Conservation (phyloP, 2,888 invertebrate species). For the Allolobophora icterica region DNA sequence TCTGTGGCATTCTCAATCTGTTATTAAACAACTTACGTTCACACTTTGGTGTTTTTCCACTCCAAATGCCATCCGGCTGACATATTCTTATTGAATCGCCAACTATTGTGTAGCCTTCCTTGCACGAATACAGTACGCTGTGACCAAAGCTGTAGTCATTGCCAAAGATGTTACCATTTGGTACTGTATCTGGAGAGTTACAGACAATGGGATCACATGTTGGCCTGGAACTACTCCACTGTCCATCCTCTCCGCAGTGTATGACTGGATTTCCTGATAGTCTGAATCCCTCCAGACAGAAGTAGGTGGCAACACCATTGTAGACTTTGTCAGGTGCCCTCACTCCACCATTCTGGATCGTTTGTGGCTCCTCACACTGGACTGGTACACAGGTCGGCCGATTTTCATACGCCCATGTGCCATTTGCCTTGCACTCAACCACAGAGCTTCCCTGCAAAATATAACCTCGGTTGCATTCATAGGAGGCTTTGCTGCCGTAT, state of each 20-base stretch:
- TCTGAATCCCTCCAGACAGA: conserved; percentile 42
- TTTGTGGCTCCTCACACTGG: conserved; percentile 54
- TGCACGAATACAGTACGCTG: conserved; percentile 50
- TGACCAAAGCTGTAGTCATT: conserved; percentile 52
- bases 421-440: conserved; percentile 45
- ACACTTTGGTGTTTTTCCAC: conserved; percentile 37
- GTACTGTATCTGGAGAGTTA: conserved; percentile 42
- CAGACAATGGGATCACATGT: conserved; percentile 54
- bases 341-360: conserved; percentile 45
- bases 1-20: background rate
- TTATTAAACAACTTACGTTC: conserved; percentile 36
- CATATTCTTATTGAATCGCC: conserved; percentile 49
- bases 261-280: conserved; percentile 35
- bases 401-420: conserved; percentile 43
- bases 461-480: conserved; percentile 51
- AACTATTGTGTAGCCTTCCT: conserved; percentile 50
- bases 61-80: conserved; percentile 52
- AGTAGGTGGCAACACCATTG: conserved; percentile 40
- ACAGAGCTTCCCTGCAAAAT: conserved; percentile 51
- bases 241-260: conserved; percentile 39
- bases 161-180: conserved; percentile 40
- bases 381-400: conserved; percentile 49
- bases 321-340: conserved; percentile 37
- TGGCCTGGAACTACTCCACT: conserved; percentile 49
- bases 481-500: conserved; percentile 44